Base-by-base conservation (phyloP, 2,113 vertebrate genomes). In the Ceyx melanurus region DNA sequence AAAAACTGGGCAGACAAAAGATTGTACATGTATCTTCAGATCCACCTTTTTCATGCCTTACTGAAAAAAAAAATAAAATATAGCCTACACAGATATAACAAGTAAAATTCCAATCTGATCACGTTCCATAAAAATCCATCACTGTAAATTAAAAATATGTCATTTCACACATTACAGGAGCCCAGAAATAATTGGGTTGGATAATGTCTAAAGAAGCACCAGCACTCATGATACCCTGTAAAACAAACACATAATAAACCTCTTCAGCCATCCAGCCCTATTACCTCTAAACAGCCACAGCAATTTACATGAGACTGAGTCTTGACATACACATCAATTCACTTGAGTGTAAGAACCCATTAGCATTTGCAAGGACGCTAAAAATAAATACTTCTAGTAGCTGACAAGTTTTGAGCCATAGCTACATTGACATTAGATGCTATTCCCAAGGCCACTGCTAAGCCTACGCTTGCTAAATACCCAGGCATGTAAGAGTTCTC, bases 181-280 rank as follows among this genome's bases (percentile, higher is more conserved):
- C 37, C 16, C 61, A 74, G 51, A 86, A 82, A 80, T 54, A 77
- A 90, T 43, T 33, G 70, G 40, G 33, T 15, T 67, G 53, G 57
- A 31, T 60, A 61, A 53, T 10, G 3, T 35, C 73, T 90, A 64
- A 92, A 86, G 80, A 68, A 93, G 28, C 76, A 83, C 11, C 28
- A 71, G 35, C 2, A 86, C 40, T 61, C 61, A 65, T 6, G 65
- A 83, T 54, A 25, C 21, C 42, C 75, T 72, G 66, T 45, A 82
- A 86, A 94, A 78, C 43, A 90, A 93, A 81, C 88, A 86, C 66
- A 50, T 57, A 92, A 61, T 68, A 90, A 90, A 86, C 26, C 76
- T 91, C 29, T 73, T 74, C 83, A 93, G 31, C 40, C 74, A 68
- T 23, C 54, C 70, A 86, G 65, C 22, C 48, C 82, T 94, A 56